Base-by-base conservation (phyloP, 2,113 vertebrate genomes). In the Bos indicus region DNA sequence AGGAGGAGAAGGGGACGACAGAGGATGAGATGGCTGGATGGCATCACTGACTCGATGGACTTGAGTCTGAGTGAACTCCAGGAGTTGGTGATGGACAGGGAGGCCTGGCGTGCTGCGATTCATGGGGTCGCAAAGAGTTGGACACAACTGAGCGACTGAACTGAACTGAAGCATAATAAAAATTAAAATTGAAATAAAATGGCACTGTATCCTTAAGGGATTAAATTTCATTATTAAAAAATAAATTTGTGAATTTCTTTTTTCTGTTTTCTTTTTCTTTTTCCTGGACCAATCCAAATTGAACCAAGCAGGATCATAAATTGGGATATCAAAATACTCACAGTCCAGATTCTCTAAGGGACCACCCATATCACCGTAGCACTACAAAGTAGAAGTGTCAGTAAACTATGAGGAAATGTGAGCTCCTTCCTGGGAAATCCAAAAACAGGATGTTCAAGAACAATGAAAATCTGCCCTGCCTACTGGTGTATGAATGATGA, bases 261-360 rank as follows among this genome's bases (percentile, higher is more conserved):
- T 54, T 52, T 57, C 3, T 67, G 2, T n/a, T 60, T 57, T 26
- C 3, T 78, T 9, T 62, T 92, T 59, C 57, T 71, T 97, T 97
- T 93, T 91, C 85, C 85, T 80, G 46, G 88, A 82, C 26, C 19
- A 67, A 8, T 95, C 94, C 94, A 96, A 94, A 97, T 97, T 81
- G 96, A 97, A 94, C 67, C 40, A 94, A 91, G 52, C 26, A 33
- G 51, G 77, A 97, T 93, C 52, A 97, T 95, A 91, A 97, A 82
- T 40, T 88, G 56, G 92, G 28, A 36, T 85, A 97, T 94, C 60
- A 87, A 95, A 96, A 97, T 77, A 90, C 33, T 83, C 64, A 25
- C 4, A 13, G 17, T 59, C 74, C 23, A 60, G 43, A 28, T 90
- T 97, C 46, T 88, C 88, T 91, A 46, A 25, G 16, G 90, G 33